Conservation (phyloP, 2,888 invertebrate genomes). For the Drosophila colorata region DNA sequence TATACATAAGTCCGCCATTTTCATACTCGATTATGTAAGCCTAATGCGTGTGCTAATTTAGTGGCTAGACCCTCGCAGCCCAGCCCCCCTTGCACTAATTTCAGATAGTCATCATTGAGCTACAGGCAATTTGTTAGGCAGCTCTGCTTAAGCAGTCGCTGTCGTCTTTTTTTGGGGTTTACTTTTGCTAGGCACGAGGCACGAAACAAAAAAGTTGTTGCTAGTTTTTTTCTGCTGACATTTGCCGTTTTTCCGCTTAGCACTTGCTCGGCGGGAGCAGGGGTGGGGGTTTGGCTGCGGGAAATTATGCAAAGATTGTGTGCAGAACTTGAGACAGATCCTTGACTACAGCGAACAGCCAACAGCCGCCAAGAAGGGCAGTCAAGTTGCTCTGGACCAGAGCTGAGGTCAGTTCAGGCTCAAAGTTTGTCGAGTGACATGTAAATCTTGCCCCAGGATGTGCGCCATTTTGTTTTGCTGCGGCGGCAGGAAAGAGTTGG, state of each 20-base stretch:
- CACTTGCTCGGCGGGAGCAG: conserved; percentile 11
- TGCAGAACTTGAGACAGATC: conserved; percentile 61
- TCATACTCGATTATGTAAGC: conserved; percentile 35
- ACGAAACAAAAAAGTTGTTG: conserved; percentile 37
- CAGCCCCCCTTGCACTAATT: conserved; percentile 16
- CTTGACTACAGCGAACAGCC: conserved; percentile 25
- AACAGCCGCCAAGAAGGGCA: conserved; percentile 36
- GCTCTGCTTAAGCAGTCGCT: conserved; percentile 21
- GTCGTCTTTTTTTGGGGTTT: conserved; percentile 15
- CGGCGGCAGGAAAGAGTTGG: conserved; percentile 60
- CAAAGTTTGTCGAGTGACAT: conserved; percentile 75
- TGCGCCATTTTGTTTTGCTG: conserved; percentile 60
- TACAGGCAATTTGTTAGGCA: conserved; percentile 44
- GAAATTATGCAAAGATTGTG: conserved; percentile 79
- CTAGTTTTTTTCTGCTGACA: conserved; percentile 66
- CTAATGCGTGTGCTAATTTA: conserved; percentile 52
- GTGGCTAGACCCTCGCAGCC: conserved; percentile 2
- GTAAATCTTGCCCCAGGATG: conserved; percentile 78
- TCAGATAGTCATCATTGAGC: conserved; percentile 53
- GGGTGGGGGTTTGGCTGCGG: not conserved
- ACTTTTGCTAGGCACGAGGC: conserved; percentile 19
- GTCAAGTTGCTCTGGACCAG: conserved; percentile 46
- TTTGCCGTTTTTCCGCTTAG: conserved; percentile 53
- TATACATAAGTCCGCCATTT: conserved; percentile 45
- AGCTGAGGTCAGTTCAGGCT: conserved; percentile 53